These are phyloP conservation scores for Varecia variegata DNA, from an alignment of 2,797 vertebrate genomes.

Conservation along the genomic window DNA sequence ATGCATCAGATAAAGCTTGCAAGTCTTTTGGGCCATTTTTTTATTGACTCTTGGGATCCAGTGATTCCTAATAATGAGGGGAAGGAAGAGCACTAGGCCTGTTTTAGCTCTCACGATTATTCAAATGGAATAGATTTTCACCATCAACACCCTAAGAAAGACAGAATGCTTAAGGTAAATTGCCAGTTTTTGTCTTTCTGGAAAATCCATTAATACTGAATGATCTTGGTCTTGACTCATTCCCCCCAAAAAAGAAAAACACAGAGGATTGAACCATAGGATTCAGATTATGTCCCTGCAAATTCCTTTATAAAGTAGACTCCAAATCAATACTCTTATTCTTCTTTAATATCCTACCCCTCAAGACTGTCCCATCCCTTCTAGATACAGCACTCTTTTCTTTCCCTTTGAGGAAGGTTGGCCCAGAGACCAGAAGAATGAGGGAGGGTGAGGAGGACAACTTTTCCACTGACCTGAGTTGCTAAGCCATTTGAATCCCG, in stretches of 20 bases:
- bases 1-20: background rate
- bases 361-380: background rate
- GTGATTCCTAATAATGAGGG: conserved; percentile 25
- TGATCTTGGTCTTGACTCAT: conserved; percentile 43
- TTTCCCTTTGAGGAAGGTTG: background rate
- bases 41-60: background rate
- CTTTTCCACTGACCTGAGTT: background rate
- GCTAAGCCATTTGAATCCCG: background rate
- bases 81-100: conserved; percentile 34
- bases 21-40: conserved; percentile 2
- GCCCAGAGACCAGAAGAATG: background rate
- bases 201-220: conserved; percentile 56
- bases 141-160: conserved; percentile 10
- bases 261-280: background rate
- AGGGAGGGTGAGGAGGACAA: background rate
- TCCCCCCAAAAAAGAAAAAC: background rate
- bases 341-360: background rate
- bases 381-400: background rate
- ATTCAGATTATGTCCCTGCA: conserved; percentile 27
- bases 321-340: background rate
- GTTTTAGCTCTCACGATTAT: conserved; percentile 53
- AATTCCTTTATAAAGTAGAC: conserved; percentile 31
- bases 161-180: conserved; percentile 36
- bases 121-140: conserved; percentile 24
- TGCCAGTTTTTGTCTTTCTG: conserved; percentile 37